Percentiles rank a stretch among this genome's conserved stretches.
phyloP scores from a whole-genome alignment of 1,140 invertebrate species.

The Nephila pilipes region DNA sequence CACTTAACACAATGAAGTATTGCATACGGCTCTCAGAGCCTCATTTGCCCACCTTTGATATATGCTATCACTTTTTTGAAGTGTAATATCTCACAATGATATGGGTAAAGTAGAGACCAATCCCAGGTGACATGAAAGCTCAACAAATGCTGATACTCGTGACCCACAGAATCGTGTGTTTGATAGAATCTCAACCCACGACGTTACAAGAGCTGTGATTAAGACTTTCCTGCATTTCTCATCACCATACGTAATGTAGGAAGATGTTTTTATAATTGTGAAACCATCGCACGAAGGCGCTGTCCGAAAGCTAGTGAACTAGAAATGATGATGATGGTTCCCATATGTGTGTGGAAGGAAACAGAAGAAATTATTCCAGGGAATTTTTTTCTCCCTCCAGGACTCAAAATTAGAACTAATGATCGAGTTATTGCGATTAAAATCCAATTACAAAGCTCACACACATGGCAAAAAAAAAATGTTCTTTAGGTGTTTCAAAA shows the following conservation, averaged over 20 bases:
- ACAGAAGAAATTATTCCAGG: constrained; percentile 41
- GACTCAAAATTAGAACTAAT: constrained; percentile 57
- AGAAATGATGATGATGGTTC: constrained; percentile 50
- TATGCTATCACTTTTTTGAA: not conserved
- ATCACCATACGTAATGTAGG: constrained; percentile 68
- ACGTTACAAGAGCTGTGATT: constrained; percentile 56
- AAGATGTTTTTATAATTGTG: constrained; percentile 75
- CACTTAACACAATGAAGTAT: too few species aligned
- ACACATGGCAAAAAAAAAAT: not conserved
- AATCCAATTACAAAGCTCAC: constrained; percentile 66
- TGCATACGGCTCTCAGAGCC: too few species aligned
- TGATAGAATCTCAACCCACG: constrained; percentile 71
- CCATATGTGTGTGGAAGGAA: constrained; percentile 1
- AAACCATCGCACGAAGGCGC: constrained; percentile 31
- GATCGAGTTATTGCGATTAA: constrained; percentile 43
- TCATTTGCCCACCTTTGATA: not conserved
- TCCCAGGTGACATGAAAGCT: constrained; percentile 12
- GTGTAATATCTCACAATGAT: not conserved
- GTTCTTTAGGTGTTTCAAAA: constrained; percentile 1
- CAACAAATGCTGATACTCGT: constrained; percentile 41
- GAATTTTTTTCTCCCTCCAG: not conserved
- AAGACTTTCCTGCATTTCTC: constrained; percentile 61
- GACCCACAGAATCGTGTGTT: constrained; percentile 66
- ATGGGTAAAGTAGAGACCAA: not conserved
- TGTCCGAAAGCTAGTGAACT: not conserved